Percentiles rank a stretch among this genome's conserved stretches.
Evolutionary conservation across 2,797 vertebrate species (phyloP).

Genomic region (Hydrophis major): DNA sequence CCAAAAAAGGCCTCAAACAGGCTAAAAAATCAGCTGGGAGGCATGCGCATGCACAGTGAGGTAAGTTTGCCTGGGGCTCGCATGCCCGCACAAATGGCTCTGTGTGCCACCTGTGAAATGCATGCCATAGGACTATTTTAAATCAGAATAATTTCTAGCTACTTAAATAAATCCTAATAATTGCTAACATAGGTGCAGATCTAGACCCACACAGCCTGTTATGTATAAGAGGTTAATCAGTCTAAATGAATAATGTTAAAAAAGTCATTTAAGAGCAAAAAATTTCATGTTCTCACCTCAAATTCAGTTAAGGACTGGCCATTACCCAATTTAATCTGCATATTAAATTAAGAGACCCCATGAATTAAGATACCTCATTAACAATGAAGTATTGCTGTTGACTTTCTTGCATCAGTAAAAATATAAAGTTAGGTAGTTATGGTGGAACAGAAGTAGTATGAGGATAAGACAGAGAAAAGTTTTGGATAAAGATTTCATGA

Average conservation of each 20-base stretch:
- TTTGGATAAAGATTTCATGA: conserved; percentile 30
- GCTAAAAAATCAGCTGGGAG: too few relatives aligned
- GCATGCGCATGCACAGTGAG: too few relatives aligned
- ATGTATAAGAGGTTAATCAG: background rate
- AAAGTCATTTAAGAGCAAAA: background rate
- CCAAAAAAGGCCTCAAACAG: too few relatives aligned
- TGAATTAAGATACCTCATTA: background rate
- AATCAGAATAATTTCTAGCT: background rate
- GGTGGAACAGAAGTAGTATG: background rate
- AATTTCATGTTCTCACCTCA: background rate
- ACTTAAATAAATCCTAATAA: background rate
- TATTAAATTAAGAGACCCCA: background rate
- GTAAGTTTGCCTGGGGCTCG: too few relatives aligned
- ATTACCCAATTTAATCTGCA: background rate
- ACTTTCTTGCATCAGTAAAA: background rate
- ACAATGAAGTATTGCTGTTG: background rate
- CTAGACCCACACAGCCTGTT: background rate
- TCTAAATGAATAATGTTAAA: background rate
- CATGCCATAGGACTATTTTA: background rate
- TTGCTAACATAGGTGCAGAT: background rate
- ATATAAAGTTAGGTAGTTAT: background rate
- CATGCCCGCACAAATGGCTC: too few relatives aligned
- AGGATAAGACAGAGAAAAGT: background rate
- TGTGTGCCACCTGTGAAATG: too few relatives aligned
- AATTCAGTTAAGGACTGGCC: background rate